Evolutionary conservation across 2,797 vertebrate species (phyloP).

Genomic region (Anniella stebbinsi): DNA sequence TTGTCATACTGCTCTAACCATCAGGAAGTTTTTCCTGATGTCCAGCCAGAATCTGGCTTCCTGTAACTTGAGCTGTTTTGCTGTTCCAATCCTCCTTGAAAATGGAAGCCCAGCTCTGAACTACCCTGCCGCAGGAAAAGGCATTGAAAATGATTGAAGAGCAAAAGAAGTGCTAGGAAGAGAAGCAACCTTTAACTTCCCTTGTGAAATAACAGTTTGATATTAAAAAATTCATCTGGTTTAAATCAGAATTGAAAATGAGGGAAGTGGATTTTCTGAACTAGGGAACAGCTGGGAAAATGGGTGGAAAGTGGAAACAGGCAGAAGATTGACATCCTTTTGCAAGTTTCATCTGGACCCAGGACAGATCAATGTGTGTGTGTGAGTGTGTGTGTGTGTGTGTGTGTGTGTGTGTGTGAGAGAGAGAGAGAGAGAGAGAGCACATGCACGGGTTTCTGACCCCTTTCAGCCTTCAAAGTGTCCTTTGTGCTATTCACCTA

Average conservation of each 20-base stretch:
- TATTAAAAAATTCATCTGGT: constrained; percentile 31
- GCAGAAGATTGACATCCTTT: neutral
- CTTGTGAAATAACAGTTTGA: constrained; percentile 1
- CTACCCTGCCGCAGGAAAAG: neutral
- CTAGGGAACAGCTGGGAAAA: neutral
- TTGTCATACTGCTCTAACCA: too few relatives aligned
- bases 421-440: too few relatives aligned
- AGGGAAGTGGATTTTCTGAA: constrained; percentile 7
- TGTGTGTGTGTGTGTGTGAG: too few relatives aligned
- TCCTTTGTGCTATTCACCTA: neutral
- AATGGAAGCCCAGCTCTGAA: neutral
- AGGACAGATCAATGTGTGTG: neutral
- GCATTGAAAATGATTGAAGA: neutral
- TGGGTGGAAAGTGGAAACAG: neutral
- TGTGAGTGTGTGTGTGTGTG: too few relatives aligned
- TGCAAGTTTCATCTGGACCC: neutral
- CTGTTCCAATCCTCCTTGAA: neutral
- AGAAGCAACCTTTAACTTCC: neutral
- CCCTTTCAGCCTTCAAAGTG: neutral
- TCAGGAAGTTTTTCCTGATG: too few relatives aligned
- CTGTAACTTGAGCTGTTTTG: too few relatives aligned
- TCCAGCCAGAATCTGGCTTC: neutral
- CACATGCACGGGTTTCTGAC: neutral
- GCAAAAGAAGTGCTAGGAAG: neutral
- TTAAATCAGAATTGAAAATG: constrained; percentile 31